Evolutionary conservation across 2,113 vertebrate genomes (phyloP), one percentile per base, ranked within the genome.

Genomic region (Eretmodus cyanostictus): DNA sequence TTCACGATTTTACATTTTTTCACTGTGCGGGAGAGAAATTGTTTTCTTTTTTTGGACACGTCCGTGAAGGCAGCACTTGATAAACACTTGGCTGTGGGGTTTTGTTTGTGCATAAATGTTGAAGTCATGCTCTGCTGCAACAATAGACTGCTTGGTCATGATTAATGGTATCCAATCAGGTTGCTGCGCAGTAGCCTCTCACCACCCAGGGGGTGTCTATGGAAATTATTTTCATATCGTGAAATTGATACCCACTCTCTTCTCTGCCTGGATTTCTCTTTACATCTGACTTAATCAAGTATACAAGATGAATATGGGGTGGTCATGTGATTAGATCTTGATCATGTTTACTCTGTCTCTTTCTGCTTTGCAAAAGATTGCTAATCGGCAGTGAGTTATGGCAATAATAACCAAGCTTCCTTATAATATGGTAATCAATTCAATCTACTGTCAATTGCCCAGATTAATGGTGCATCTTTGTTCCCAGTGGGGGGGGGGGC

Each of bases 401-500:
- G 90, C 92, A 94, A 96, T 96, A 96, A 97, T 96, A 96, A 95
- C 93, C 87, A 47, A 93, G 93, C 92, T 93, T 96, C 94, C 95
- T 95, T 89, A 96, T 95, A 96, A 97, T 96, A 95, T 95, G 95
- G 82, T 96, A 95, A 96, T 96, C 94, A 95, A 96, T 97, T 96
- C 94, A 95, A 96, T 96, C 91, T 93, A 40, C 91, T 95, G 95
- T 94, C 96, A 95, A 87, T 95, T 95, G 66, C 29, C 78, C 83
- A 87, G 94, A 96, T 94, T 93, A 95, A 95, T 94, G 92, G 80
- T 92, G 82, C 79, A 78, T 95, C 84, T 91, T 87, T 84, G 82
- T 86, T 91, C 91, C 95, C 93, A 81, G 71, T 13, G 83, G 94
- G 92, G 82, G 93, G 88, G 59, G 16, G 31, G 27, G 14, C 29